Percentiles rank a stretch among this genome's conserved stretches.
Conservation (phyloP, 2,113 vertebrate genomes). For the Aythya baeri region DNA sequence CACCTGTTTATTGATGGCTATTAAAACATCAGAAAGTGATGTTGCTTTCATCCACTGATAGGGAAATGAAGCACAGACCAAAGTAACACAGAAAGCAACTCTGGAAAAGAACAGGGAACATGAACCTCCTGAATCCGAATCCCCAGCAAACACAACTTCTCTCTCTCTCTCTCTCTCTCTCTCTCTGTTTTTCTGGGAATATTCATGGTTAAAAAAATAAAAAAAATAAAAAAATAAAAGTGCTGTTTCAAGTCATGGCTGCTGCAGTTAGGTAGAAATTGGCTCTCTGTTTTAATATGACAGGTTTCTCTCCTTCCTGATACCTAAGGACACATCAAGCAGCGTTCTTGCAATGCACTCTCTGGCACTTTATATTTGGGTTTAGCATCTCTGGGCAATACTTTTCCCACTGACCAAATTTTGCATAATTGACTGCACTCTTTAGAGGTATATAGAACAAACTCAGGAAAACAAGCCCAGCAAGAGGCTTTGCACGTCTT, state of each 20-base stretch:
- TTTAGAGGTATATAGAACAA: not conserved
- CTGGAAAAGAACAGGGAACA: not conserved
- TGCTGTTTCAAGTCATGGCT: not conserved
- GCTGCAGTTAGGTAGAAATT: not conserved
- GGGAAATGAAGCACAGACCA: not conserved
- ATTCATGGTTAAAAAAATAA: not conserved
- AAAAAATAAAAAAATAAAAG: not conserved
- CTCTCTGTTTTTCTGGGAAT: not conserved
- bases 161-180: not conserved
- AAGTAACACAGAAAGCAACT: not conserved
- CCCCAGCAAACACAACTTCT: rapidly evolving
- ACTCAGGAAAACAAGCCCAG: not conserved
- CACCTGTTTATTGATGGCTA: not conserved
- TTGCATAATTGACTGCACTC: not conserved
- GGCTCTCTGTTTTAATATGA: not conserved
- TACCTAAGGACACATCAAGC: not conserved
- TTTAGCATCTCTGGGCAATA: not conserved
- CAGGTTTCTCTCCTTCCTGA: not conserved
- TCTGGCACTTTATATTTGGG: not conserved
- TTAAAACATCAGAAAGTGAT: not conserved
- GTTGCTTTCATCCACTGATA: not conserved
- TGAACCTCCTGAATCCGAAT: rapidly evolving
- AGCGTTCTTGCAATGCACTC: not conserved
- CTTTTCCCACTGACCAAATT: not conserved
- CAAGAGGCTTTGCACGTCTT: not conserved